Percentiles rank a stretch among this genome's conserved stretches.
These are phyloP conservation scores for Chelonia mydas DNA, from an alignment of 2,797 vertebrate species.

Conservation along the genomic window DNA sequence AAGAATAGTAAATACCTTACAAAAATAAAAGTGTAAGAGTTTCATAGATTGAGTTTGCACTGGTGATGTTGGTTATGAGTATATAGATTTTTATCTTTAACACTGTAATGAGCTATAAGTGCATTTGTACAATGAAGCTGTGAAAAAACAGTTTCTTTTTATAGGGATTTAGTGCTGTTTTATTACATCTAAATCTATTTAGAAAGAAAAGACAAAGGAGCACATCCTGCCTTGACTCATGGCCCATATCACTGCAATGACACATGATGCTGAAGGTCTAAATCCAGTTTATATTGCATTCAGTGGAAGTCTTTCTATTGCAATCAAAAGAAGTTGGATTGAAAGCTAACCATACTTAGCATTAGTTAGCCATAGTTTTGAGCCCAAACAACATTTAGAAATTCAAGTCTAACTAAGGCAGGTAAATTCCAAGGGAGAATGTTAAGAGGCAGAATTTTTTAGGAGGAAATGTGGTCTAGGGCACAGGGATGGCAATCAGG, in stretches of 20 bases:
- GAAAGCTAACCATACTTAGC: background rate
- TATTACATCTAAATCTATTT: constrained; percentile 43
- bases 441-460: background rate
- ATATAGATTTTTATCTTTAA: constrained; percentile 37
- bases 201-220: constrained; percentile 18
- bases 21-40: constrained; percentile 31
- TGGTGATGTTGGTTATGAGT: constrained; percentile 35
- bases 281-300: background rate
- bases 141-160: constrained; percentile 49
- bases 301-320: background rate
- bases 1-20: constrained; percentile 22
- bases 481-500: background rate
- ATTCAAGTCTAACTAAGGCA: background rate
- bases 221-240: background rate
- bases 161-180: constrained; percentile 32
- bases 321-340: background rate
- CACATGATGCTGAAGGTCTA: background rate
- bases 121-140: constrained; percentile 35
- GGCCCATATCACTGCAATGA: background rate
- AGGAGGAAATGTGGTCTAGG: background rate
- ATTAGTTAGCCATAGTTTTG: background rate
- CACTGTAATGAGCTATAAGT: constrained; percentile 31
- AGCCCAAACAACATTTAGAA: background rate
- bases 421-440: background rate
- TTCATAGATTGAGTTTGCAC: constrained; percentile 53